phyloP scores from a whole-genome alignment of 2,888 invertebrate genomes.

The Philhelius pedissequus region DNA sequence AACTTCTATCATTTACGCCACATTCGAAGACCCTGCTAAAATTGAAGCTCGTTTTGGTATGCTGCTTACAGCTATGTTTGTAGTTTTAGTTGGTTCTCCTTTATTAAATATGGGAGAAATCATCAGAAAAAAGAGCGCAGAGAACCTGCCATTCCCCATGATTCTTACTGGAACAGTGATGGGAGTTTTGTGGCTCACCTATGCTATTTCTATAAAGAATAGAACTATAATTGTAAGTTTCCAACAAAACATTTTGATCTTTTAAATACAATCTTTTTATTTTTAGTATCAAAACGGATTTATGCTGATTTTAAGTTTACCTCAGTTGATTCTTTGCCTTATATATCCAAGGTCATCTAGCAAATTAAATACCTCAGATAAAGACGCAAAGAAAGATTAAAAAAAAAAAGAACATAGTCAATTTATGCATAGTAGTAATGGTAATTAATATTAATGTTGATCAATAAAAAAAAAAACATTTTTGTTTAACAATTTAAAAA shows the following conservation, averaged over 20 bases:
- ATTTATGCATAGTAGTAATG: background rate
- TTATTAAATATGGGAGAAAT: conserved; percentile 86
- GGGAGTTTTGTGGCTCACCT: conserved; percentile 74
- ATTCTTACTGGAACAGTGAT: conserved; percentile 90
- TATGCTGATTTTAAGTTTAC: background rate
- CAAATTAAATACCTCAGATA: background rate
- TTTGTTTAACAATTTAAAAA: too few species aligned
- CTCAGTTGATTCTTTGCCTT: background rate
- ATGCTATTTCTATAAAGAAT: conserved; percentile 76
- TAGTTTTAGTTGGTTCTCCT: conserved; percentile 86
- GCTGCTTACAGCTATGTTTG: conserved; percentile 81
- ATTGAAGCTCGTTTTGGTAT: conserved; percentile 86
- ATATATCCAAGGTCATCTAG: background rate
- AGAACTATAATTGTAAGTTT: conserved; percentile 74
- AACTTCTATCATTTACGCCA: conserved; percentile 83
- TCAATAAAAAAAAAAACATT: too few species aligned
- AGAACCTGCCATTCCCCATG: conserved; percentile 91
- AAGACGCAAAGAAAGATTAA: background rate
- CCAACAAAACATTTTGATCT: background rate
- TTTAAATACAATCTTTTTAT: background rate
- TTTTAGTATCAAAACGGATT: conserved; percentile 1
- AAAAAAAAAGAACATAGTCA: background rate
- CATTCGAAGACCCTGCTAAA: conserved; percentile 82
- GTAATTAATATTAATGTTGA: background rate
- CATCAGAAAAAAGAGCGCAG: conserved; percentile 89